phyloP scores from a whole-genome alignment of 2,113 vertebrate genomes.

The Prionailurus viverrinus region DNA sequence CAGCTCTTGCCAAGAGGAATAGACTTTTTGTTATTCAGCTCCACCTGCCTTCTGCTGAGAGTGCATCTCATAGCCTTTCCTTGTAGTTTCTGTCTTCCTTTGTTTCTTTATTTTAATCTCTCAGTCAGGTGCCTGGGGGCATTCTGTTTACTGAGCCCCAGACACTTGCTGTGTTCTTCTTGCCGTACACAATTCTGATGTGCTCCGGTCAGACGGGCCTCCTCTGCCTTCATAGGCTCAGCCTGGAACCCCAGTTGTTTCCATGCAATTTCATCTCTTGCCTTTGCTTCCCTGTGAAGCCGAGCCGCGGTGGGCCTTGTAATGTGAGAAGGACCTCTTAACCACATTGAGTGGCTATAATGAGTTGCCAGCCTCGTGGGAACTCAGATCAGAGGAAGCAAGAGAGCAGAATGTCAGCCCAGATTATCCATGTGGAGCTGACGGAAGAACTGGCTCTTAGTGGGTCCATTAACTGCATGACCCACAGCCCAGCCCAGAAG shows the following conservation, averaged over 20 bases:
- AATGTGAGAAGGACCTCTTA: slow-evolving; percentile 82
- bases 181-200: rapidly evolving
- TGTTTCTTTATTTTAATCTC: slow-evolving; percentile 29
- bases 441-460: slow-evolving; percentile 70
- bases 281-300: slow-evolving; percentile 57
- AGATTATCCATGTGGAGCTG: slow-evolving; percentile 78
- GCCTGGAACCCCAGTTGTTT: slow-evolving; percentile 51
- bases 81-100: neutral
- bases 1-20: neutral
- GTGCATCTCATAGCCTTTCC: neutral
- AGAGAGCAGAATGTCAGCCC: slow-evolving; percentile 77
- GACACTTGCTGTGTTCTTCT: neutral
- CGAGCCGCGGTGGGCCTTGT: slow-evolving; percentile 47
- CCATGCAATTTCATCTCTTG: slow-evolving; percentile 56
- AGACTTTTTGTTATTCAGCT: neutral
- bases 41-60: slow-evolving; percentile 4
- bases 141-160: neutral
- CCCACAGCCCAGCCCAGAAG: slow-evolving; percentile 62
- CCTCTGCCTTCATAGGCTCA: neutral
- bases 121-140: neutral
- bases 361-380: slow-evolving; percentile 80
- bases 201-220: neutral
- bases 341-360: slow-evolving; percentile 79
- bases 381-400: slow-evolving; percentile 78
- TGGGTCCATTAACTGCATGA: slow-evolving; percentile 78